Conservation (phyloP, 1,140 invertebrate genomes). For the Potamilus streckersoni region DNA sequence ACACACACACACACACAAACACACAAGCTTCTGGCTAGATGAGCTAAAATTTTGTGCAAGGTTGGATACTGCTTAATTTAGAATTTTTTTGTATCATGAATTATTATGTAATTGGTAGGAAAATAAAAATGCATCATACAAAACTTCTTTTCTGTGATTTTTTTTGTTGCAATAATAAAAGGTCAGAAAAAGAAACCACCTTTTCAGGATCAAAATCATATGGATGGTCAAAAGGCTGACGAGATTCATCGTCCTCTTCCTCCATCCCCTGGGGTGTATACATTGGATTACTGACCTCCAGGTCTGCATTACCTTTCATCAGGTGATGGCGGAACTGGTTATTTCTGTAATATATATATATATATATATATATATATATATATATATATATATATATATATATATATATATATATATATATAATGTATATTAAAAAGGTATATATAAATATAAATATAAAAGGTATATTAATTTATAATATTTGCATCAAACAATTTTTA, state of each 20-base stretch:
- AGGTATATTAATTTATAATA: no score
- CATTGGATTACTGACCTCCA: conserved; percentile 23
- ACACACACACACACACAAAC: no score
- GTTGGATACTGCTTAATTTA: not conserved
- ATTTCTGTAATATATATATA: conserved; percentile 18
- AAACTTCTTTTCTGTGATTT: not conserved
- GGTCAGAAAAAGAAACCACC: not conserved
- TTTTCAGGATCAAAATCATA: conserved; percentile 32
- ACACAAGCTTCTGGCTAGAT: no score
- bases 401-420: not conserved
- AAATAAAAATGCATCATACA: not conserved
- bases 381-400: no score
- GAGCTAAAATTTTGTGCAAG: not conserved
- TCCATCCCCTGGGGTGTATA: conserved; percentile 25
- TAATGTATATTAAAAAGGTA: not conserved
- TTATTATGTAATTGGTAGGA: not conserved
- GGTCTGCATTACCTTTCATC: conserved; percentile 23
- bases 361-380: no score
- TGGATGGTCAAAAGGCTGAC: conserved; percentile 26
- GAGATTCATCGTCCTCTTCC: conserved; percentile 19
- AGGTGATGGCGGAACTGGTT: conserved; percentile 20
- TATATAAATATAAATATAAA: not conserved
- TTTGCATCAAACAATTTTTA: no score
- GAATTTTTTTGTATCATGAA: not conserved
- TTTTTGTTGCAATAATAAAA: not conserved